A percentile compares a stretch with the other conserved stretches of the same genome.
These are phyloP conservation scores for Rhabditoides inermis DNA, from an alignment of 2,888 invertebrate species.

Conservation along the genomic window DNA sequence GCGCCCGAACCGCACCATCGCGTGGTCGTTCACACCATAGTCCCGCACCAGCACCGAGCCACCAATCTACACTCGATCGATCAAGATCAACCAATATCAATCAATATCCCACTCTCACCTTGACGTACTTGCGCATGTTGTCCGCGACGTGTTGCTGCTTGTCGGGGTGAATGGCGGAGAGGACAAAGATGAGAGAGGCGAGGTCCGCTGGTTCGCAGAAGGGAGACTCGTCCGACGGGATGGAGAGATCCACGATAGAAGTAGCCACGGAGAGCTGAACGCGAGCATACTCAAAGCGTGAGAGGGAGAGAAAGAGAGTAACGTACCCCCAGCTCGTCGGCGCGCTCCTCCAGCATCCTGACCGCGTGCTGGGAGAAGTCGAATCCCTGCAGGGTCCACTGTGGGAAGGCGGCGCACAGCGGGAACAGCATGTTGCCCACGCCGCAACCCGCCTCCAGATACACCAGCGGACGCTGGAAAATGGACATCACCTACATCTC, in stretches of 20 bases:
- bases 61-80: conserved; percentile 61
- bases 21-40: conserved; percentile 90
- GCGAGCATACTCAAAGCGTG: neutral
- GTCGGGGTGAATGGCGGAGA: conserved; percentile 84
- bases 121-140: conserved; percentile 62
- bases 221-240: conserved; percentile 14
- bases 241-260: conserved; percentile 49
- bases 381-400: conserved; percentile 58
- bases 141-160: conserved; percentile 63
- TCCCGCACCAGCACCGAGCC: conserved; percentile 80
- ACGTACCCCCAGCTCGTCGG: conserved; percentile 17
- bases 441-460: conserved; percentile 84
- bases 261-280: conserved; percentile 33
- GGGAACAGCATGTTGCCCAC: conserved; percentile 94
- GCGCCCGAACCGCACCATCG: conserved; percentile 82
- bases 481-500: neutral
- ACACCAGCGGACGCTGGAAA: conserved; percentile 25
- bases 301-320: neutral
- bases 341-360: conserved; percentile 30
- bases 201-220: conserved; percentile 66
- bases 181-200: conserved; percentile 81
- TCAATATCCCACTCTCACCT: conserved; percentile 10
- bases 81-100: neutral
- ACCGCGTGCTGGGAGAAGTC: conserved; percentile 49
- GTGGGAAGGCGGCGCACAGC: conserved; percentile 68